These are phyloP conservation scores for Ormyrus pomaceus DNA, from an alignment of 2,888 invertebrate species.

Conservation along the genomic window DNA sequence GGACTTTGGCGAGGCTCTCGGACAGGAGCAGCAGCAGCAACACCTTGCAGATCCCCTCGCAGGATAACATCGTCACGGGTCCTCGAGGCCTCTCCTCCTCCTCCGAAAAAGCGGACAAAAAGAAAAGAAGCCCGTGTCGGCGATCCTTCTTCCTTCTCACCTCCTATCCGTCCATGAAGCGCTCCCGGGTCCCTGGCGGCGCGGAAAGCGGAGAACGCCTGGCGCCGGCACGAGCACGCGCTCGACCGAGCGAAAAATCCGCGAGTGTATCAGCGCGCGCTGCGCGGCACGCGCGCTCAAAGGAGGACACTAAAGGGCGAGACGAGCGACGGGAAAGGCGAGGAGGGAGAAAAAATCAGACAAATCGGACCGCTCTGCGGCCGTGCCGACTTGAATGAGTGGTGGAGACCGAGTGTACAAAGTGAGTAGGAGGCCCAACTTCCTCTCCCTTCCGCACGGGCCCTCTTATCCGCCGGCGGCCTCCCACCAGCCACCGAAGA, in stretches of 20 bases:
- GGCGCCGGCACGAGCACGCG: background rate
- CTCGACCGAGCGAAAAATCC: slow-evolving; percentile 36
- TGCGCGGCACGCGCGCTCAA: background rate
- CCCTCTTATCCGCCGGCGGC: background rate
- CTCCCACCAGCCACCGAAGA: slow-evolving; percentile 10
- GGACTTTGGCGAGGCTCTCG: slow-evolving; percentile 57
- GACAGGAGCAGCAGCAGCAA: slow-evolving; percentile 58
- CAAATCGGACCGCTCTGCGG: slow-evolving; percentile 12
- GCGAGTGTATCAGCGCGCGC: slow-evolving; percentile 2
- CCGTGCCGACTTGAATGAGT: slow-evolving; percentile 21
- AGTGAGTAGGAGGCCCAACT: slow-evolving; percentile 39
- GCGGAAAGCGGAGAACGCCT: slow-evolving; percentile 13
- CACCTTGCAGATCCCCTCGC: slow-evolving; percentile 43
- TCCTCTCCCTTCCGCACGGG: background rate
- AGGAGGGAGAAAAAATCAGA: slow-evolving; percentile 21
- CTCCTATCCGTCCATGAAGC: background rate
- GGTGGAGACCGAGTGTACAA: background rate
- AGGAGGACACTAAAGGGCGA: slow-evolving; percentile 12
- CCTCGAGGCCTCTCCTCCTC: background rate
- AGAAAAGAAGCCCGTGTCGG: background rate
- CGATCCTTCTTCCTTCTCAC: too few species aligned
- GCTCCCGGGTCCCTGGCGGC: background rate
- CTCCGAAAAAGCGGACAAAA: background rate
- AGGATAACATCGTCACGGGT: slow-evolving; percentile 12
- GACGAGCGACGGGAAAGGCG: background rate